These are phyloP conservation scores for Priocnemis perturbator DNA, from an alignment of 2,888 invertebrate genomes.

Conservation along the genomic window DNA sequence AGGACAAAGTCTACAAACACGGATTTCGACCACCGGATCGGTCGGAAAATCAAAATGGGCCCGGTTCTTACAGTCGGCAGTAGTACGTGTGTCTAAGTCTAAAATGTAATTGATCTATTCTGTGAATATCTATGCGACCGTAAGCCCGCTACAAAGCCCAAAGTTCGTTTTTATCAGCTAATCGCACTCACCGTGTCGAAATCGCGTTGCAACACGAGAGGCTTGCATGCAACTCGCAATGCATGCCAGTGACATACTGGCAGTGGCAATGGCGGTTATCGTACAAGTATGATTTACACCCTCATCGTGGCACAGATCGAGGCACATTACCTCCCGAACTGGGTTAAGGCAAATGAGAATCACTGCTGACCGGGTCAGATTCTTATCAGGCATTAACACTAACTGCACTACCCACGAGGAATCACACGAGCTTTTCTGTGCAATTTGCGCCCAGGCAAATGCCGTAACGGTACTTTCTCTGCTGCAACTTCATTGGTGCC, in stretches of 20 bases:
- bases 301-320: constrained; percentile 37
- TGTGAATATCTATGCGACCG: too few species aligned
- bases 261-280: constrained; percentile 39
- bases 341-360: constrained; percentile 50
- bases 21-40: too few species aligned
- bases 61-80: too few species aligned
- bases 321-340: constrained; percentile 17
- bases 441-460: constrained; percentile 20
- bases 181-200: too few species aligned
- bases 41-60: too few species aligned
- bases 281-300: constrained; percentile 31
- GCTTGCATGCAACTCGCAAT: too few species aligned
- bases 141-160: too few species aligned
- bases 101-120: too few species aligned
- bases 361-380: constrained; percentile 56
- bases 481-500: not conserved
- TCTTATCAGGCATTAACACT: constrained; percentile 46
- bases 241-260: constrained; percentile 29
- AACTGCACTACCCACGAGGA: constrained; percentile 35
- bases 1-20: too few species aligned
- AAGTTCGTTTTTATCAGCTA: too few species aligned
- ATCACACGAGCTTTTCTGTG: constrained; percentile 37
- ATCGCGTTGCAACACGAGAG: too few species aligned
- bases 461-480: constrained; percentile 19
- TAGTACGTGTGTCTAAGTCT: too few species aligned